Evolutionary conservation across 1,140 invertebrate genomes (phyloP), one percentile per base, ranked within the genome.

Genomic region (Cylas formicarius): DNA sequence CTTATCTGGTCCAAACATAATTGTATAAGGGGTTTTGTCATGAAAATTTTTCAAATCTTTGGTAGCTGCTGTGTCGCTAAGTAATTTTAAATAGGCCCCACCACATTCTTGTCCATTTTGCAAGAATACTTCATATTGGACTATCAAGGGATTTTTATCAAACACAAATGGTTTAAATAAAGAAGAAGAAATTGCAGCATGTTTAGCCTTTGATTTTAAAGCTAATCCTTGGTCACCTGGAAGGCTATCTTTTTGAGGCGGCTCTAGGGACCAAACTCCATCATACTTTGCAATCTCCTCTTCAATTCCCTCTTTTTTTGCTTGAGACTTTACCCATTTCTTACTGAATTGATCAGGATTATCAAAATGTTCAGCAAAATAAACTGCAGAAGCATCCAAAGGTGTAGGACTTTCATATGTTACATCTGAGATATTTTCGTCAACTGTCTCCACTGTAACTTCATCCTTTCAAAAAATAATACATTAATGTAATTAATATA

Each of bases 1-100:
- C 68, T 98, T 99, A 71, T 99, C 96, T 7, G 96, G 96, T 2
- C 95, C 96, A 73, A 99, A 99, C 96, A 99, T 99, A 57, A 98
- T 92, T 2, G 90, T 90, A 67, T 97, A 98, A 0, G 92, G 87
- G 7, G 94, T 94, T 70, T 96, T 94, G 70, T 99, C 93, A 65
- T 91, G 78, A 66, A 98, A 95, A 48, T 82, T 72, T 40, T 77
- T 81, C 17, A 97, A 72, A 66, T 93, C 81, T 13, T 78, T 66
- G 26, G 79, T 76, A 28, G 80, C 73, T 5, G 11, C 20, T 39
- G 77, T 77, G 3, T 77, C 65, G 10, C 81, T 84, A 10, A 98
- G 67, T 11, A 99, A 73, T 71, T 99, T 99, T 1, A 99, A 67
- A 67, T 99, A 99, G 7, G 93, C 93, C 10, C 96, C 96, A 33